A percentile compares a stretch with the other conserved stretches of the same genome.
Conservation (phyloP, 2,888 invertebrate genomes). For the Cryptophagus acutangulus region DNA sequence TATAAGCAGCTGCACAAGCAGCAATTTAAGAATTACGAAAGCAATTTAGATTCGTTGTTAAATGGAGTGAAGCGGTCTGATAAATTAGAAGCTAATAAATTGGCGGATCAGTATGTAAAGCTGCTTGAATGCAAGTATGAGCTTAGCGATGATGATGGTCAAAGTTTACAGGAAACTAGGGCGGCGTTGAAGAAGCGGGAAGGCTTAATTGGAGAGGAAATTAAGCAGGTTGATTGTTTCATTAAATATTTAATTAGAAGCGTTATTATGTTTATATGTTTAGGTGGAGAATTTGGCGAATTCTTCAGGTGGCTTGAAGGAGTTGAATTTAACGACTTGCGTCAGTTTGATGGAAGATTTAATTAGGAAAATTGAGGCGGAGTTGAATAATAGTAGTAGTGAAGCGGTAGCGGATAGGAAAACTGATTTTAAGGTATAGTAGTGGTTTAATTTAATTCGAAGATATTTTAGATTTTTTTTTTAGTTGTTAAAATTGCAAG, state of each 20-base stretch:
- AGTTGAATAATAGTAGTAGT: conserved; percentile 22
- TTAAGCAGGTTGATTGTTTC: conserved; percentile 4
- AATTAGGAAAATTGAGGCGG: conserved; percentile 38
- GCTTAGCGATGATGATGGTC: too few relatives aligned
- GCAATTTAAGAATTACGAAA: too few relatives aligned
- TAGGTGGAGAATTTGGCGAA: conserved; percentile 21
- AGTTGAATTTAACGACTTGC: conserved; percentile 36
- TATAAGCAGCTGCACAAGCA: too few relatives aligned
- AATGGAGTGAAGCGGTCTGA: too few relatives aligned
- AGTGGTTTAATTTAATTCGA: not conserved
- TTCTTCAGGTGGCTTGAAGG: conserved; percentile 29
- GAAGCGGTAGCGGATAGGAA: not conserved
- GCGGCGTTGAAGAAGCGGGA: too few relatives aligned
- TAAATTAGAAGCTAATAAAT: too few relatives aligned
- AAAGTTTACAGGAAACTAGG: too few relatives aligned
- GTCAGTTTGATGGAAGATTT: conserved; percentile 38
- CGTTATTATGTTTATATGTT: conserved; percentile 11
- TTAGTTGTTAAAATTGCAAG: conserved; percentile 34
- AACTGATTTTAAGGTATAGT: not conserved
- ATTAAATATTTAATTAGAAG: not conserved
- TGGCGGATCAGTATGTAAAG: too few relatives aligned
- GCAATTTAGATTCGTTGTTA: too few relatives aligned
- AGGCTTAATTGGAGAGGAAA: conserved; percentile 5
- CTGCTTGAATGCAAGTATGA: too few relatives aligned
- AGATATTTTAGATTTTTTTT: conserved; percentile 20